phyloP scores from a whole-genome alignment of 2,113 vertebrate genomes.

The Equus przewalskii region DNA sequence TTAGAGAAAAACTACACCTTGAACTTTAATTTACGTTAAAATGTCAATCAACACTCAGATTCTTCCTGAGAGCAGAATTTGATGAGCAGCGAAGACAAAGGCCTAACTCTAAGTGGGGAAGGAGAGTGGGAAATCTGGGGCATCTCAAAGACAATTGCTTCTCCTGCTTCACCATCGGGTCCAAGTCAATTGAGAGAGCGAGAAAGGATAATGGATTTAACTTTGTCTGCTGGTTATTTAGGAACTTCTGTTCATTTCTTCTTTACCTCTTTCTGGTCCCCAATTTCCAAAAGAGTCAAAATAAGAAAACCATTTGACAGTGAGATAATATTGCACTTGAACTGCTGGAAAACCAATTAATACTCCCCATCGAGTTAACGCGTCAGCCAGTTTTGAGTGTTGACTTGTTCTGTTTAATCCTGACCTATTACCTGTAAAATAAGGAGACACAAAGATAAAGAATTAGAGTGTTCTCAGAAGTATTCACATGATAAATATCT shows the following conservation, averaged over 20 bases:
- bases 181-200: neutral
- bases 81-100: neutral
- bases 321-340: slow-evolving; percentile 61
- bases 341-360: slow-evolving; percentile 65
- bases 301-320: slow-evolving; percentile 53
- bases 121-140: neutral
- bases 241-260: slow-evolving; percentile 73
- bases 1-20: neutral
- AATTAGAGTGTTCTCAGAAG: neutral
- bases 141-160: neutral
- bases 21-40: neutral
- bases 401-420: slow-evolving; percentile 73
- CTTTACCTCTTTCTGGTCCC: slow-evolving; percentile 61
- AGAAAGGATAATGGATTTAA: neutral
- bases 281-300: slow-evolving; percentile 69
- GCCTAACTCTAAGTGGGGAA: neutral
- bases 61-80: neutral
- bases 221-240: slow-evolving; percentile 53
- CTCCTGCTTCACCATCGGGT: neutral
- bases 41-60: neutral
- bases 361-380: slow-evolving; percentile 49
- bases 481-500: neutral
- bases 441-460: neutral
- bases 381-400: slow-evolving; percentile 45
- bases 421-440: slow-evolving; percentile 35